A percentile compares a stretch with the other conserved stretches of the same genome.
Conservation (phyloP, 2,797 vertebrate genomes). For the Arrhamphus sclerolepis region DNA sequence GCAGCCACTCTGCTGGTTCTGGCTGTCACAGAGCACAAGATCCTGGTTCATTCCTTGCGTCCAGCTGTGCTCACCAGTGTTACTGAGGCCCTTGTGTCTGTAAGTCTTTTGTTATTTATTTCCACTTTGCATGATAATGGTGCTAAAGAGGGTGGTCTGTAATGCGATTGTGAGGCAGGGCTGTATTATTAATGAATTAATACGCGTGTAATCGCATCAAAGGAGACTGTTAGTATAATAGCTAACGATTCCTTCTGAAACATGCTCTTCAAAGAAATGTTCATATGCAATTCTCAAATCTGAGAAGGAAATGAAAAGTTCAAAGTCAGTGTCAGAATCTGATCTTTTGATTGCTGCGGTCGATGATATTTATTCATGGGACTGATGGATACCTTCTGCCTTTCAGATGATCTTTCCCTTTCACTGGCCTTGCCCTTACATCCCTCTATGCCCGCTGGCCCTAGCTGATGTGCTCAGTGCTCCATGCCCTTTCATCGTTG, state of each 20-base stretch:
- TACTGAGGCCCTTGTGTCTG: slow-evolving; percentile 96
- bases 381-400: slow-evolving; percentile 1
- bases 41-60: slow-evolving; percentile 95
- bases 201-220: slow-evolving; percentile 26
- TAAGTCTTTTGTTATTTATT: slow-evolving; percentile 75
- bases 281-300: not conserved
- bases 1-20: slow-evolving; percentile 93
- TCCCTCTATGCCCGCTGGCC: slow-evolving; percentile 95
- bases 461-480: slow-evolving; percentile 96
- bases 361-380: not conserved
- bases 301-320: not conserved
- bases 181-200: slow-evolving; percentile 2
- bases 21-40: slow-evolving; percentile 98
- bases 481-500: slow-evolving; percentile 97
- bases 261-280: not conserved
- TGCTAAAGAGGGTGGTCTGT: slow-evolving; percentile 1
- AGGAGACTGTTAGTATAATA: not conserved
- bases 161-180: slow-evolving; percentile 19
- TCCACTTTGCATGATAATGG: slow-evolving; percentile 6
- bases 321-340: not conserved
- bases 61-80: slow-evolving; percentile 98
- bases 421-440: slow-evolving; percentile 98
- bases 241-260: slow-evolving; percentile 4
- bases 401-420: slow-evolving; percentile 98
- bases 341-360: not conserved